Evolutionary conservation across 2,888 invertebrate genomes (phyloP).

Genomic region (Agonopterix arenella): DNA sequence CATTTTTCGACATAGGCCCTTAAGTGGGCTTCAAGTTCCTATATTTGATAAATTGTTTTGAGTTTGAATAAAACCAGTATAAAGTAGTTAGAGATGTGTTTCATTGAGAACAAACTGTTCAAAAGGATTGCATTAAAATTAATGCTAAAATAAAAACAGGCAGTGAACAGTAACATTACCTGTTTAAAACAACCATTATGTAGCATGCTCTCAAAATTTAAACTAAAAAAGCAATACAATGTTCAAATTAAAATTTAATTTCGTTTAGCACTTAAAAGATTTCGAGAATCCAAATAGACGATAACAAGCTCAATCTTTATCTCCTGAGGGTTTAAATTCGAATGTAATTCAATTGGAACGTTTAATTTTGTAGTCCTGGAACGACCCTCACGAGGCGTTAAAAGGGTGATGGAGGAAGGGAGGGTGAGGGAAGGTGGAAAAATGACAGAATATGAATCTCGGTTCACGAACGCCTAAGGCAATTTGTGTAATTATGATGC

Average conservation of each 20-base stretch:
- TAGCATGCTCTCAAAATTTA: too few relatives aligned
- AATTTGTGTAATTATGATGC: slow-evolving; percentile 43
- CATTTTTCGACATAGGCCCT: too few relatives aligned
- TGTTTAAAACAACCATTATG: too few relatives aligned
- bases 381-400: slow-evolving; percentile 52
- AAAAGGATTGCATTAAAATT: too few relatives aligned
- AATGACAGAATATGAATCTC: slow-evolving; percentile 18
- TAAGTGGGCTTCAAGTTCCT: too few relatives aligned
- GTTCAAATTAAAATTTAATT: slow-evolving; percentile 5
- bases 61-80: too few relatives aligned
- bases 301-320: slow-evolving; percentile 38
- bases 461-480: slow-evolving; percentile 18
- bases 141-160: too few relatives aligned
- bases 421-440: slow-evolving; percentile 48
- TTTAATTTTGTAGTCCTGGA: slow-evolving; percentile 49
- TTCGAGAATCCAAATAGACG: slow-evolving; percentile 20
- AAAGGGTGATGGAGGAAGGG: slow-evolving; percentile 46
- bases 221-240: not conserved
- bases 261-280: slow-evolving; percentile 23
- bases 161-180: too few relatives aligned
- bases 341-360: slow-evolving; percentile 49
- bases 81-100: too few relatives aligned
- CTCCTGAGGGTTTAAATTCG: slow-evolving; percentile 42
- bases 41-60: too few relatives aligned
- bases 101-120: too few relatives aligned